Base-by-base conservation (phyloP, 2,888 invertebrate genomes). In the Geotrupes spiniger region DNA sequence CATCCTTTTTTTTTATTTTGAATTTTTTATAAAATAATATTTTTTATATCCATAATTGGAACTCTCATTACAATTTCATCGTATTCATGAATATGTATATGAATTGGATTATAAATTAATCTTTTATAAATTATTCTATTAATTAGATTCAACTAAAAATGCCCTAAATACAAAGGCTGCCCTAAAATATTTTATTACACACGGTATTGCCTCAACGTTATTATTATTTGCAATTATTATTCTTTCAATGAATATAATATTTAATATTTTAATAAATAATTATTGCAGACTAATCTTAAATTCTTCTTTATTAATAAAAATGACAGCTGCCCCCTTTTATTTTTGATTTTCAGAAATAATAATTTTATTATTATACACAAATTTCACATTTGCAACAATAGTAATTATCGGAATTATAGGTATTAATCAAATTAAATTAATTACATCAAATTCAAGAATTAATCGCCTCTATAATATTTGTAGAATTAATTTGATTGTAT, bases 41-140 rank as follows among this genome's bases (percentile, higher is more conserved):
- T 79, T 74, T 70, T 77, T 59, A 71, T 72, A 59, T 64, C 73
- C 45, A 72, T 78, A 28, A 53, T 63, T 49, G 68, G 74, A 53
- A 70, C 73, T 53, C 60, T 81, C 70, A 73, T 81, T 66, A 70
- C 76, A 58, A 75, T 80, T 49, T 72, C 74, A 9, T 60, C 74
- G 14, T 71, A 68, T 52, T 72, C 74, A n/a, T 77, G 76, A 63
- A 56, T 76, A 61, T 57, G 68, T 56, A 69, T 73, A 66, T 82
- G 81, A 78, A 78, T 82, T 72, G 79, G 80, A 0, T 69, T 82
- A 76, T 82, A 82, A 78, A 79, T 82, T 72, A 82, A 82, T 73
- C 60, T 82, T 59, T 66, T 82, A 62, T 76, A 78, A 61, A 79
- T 81, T 76, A 81, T 81, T 38, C 81, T 81, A 51, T 57, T 81